These are phyloP conservation scores for Cydia strobilella DNA, from an alignment of 1,140 invertebrate genomes.

Conservation along the genomic window DNA sequence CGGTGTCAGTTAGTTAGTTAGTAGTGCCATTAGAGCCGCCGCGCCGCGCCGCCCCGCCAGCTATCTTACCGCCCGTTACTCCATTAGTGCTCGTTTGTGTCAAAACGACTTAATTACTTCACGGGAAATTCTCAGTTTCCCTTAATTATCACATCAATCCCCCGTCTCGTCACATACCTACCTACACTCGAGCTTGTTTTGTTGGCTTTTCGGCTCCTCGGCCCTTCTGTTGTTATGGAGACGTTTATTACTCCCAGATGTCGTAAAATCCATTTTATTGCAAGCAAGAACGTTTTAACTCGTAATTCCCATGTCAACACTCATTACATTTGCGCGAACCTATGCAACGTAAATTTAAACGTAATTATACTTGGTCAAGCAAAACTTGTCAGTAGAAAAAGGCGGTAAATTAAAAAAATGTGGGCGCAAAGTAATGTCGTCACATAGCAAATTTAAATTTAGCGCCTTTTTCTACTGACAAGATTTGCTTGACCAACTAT, in stretches of 20 bases:
- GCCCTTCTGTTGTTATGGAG: conserved; percentile 46
- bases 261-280: conserved; percentile 50
- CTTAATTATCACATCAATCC: conserved; percentile 43
- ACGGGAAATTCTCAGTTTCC: conserved; percentile 42
- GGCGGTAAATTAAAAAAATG: too few species aligned
- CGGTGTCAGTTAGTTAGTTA: conserved; percentile 67
- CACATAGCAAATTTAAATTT: too few species aligned
- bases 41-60: conserved; percentile 48
- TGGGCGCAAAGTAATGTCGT: too few species aligned
- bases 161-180: conserved; percentile 33
- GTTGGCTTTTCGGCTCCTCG: conserved; percentile 28
- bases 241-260: conserved; percentile 47
- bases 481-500: too few species aligned
- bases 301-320: conserved; percentile 27
- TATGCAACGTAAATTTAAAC: neutral
- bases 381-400: too few species aligned
- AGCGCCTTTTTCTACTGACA: too few species aligned
- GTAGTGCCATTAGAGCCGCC: conserved; percentile 59
- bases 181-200: conserved; percentile 42
- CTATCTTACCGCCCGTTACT: conserved; percentile 51
- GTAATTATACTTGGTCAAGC: neutral
- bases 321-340: conserved; percentile 24
- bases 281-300: conserved; percentile 37
- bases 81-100: conserved; percentile 61
- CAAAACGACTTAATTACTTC: conserved; percentile 65